These are phyloP conservation scores for Orchesellides sinensis DNA, from an alignment of 2,888 invertebrate species.

Conservation along the genomic window DNA sequence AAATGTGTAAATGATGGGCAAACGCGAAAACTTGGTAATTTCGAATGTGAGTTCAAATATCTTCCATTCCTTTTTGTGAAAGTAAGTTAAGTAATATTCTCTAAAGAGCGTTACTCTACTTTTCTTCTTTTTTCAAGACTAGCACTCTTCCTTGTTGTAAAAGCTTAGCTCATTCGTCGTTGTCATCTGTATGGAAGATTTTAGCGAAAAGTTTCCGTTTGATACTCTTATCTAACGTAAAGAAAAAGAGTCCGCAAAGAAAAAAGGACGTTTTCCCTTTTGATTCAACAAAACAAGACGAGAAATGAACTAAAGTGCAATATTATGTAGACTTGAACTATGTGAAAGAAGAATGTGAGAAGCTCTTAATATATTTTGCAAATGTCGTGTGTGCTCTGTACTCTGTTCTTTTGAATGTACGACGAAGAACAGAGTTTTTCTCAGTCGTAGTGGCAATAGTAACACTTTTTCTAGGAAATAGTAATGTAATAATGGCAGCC, in stretches of 20 bases:
- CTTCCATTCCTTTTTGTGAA: conserved; percentile 1
- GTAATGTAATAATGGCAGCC: conserved; percentile 46
- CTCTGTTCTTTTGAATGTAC: neutral
- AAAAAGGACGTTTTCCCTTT: conserved; percentile 25
- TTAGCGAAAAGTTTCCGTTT: conserved; percentile 36
- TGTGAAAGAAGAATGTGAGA: neutral
- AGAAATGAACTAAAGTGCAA: conserved; percentile 55
- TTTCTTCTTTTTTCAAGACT: conserved; percentile 4
- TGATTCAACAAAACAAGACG: conserved; percentile 49
- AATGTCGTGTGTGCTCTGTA: neutral
- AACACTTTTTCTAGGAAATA: conserved; percentile 30
- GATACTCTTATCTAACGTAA: conserved; percentile 32
- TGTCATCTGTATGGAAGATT: conserved; percentile 50
- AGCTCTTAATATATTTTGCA: conserved; percentile 7
- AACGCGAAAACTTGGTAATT: conserved; percentile 44
- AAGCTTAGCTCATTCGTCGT: conserved; percentile 52
- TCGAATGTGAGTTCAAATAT: conserved; percentile 29
- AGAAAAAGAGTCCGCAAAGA: neutral
- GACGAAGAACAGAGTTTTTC: conserved; percentile 17
- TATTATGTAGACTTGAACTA: conserved; percentile 50
- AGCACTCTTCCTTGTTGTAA: conserved; percentile 21
- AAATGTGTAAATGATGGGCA: conserved; percentile 39
- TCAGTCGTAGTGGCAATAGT: conserved; percentile 12
- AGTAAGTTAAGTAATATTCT: conserved; percentile 47
- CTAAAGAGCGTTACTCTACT: conserved; percentile 26